Conservation (phyloP, 2,888 invertebrate species). For the Branchellion lobata region DNA sequence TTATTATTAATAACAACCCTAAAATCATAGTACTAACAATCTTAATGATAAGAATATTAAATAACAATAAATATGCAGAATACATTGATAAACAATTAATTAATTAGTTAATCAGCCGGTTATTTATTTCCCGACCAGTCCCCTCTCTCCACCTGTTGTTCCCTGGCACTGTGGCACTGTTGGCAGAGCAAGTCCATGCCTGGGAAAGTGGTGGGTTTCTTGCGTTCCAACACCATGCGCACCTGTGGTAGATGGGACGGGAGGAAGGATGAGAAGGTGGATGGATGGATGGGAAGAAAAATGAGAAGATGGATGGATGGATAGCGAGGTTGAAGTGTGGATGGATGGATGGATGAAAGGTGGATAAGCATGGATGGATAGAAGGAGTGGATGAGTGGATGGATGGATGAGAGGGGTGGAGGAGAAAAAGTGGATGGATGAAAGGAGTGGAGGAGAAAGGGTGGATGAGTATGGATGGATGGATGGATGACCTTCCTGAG, state of each 20-base stretch:
- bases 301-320: neutral
- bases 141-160: slow-evolving; percentile 49
- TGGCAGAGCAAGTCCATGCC: slow-evolving; percentile 53
- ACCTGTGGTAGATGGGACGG: slow-evolving; percentile 14
- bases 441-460: neutral
- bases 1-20: too few species aligned
- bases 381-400: neutral
- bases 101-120: neutral
- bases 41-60: too few species aligned
- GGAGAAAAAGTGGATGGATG: neutral
- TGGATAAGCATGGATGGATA: too few species aligned
- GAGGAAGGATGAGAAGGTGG: neutral
- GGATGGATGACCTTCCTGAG: slow-evolving; percentile 49
- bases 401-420: neutral
- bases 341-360: too few species aligned
- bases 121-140: too few species aligned
- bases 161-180: slow-evolving; percentile 50
- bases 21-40: too few species aligned
- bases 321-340: neutral
- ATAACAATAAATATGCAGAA: too few species aligned
- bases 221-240: slow-evolving; percentile 53
- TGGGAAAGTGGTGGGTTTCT: slow-evolving; percentile 54
- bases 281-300: neutral
- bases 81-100: neutral
- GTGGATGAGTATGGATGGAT: too few species aligned